Base-by-base conservation (phyloP, 2,888 invertebrate genomes). In the Nebria brevicollis region DNA sequence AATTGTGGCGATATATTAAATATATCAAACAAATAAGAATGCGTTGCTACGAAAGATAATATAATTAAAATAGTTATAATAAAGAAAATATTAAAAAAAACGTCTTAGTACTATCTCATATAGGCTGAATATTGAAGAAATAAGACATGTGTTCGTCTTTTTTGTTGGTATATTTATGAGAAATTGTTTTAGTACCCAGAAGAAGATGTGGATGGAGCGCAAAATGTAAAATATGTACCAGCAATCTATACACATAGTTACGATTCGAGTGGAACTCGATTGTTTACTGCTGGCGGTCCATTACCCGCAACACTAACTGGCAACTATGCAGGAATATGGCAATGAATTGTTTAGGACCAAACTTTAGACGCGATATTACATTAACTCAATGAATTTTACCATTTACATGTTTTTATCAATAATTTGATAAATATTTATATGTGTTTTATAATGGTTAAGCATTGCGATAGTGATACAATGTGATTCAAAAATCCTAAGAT, bases 171-270 rank as follows among this genome's bases (percentile, higher is more conserved):
- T 34, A 34, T 34, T 34, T 34, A 34, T 34, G 34, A 34, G 5
- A 34, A 54, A 8, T 54, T 70, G 70, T 0, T 70, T 66, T 66
- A 81, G 81, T 81, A 81, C 13, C 81, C 81, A 1, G 96, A 96
- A 88, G 96, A 96, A 85, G 95, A 94, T 84, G 93, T 95, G 83
- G 96, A 96, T 84, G 95, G 95, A 4, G 93, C 95, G 86, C 95
- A 95, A 90, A 94, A 95, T 85, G 93, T 95, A 81, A 95, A 96
- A 89, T 97, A 98, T 89, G 95, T 95, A 82, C 95, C 97, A 43
- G 98, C 98, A 20, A 97, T 98, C 86, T 98, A 98, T 89, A 98
- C 98, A 1, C 98, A 98, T 88, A 97, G 97, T 89, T 98, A 98
- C 89, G 98, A 98, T 89, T 93, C 94, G 85, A 96, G 95, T 83